Base-by-base conservation (phyloP, 2,888 invertebrate species). In the Branchipolynoe longqiensis region DNA sequence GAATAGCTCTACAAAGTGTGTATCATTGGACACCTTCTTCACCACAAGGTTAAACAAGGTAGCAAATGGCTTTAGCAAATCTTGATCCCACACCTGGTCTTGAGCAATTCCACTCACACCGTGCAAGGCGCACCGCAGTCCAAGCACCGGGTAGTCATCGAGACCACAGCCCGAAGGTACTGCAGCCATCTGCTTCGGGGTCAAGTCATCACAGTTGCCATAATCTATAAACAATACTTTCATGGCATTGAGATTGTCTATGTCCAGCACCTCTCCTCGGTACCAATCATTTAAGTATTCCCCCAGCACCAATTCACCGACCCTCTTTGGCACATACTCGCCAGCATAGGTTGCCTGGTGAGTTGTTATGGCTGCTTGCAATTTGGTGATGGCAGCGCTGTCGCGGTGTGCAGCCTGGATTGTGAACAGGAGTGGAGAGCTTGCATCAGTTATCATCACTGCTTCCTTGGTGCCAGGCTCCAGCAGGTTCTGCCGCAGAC, bases 271-370 rank as follows among this genome's bases (percentile, higher is more conserved):
- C n/a, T 58, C 22, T 28, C 59, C 82, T 38, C 82, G 12, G 40
- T 82, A 82, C 82, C 82, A 82, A 3, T 56, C 82, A 12, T 59
- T 25, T 22, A 59, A 36, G 62, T 36, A 82, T 38, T 82, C 33
- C 33, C 59, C 64, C 8, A 64, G 64, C 33, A 64, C 33, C 12
- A 64, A n/a, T n/a, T 64, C 31, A 31, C 33, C n/a, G 8, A 31
- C 33, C 33, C 22, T 64, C 33, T 64, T 4, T 8, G 64, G 64
- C 28, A 64, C 33, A 31, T 64, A 64, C 28, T 31, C 4, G 33
- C 64, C 64, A 14, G 28, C 33, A n/a, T 64, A 31, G 64, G 4
- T 31, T 31, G 64, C 64, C 33, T 31, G 64, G 3, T 31, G 64
- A 8, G 28, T 22, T 28, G 28, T 64, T 4, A 64, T 25, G 12